A percentile compares a stretch with the other conserved stretches of the same genome.
Evolutionary conservation across 1,140 invertebrate species (phyloP).

Genomic region (Cardiocondyla obscurior): DNA sequence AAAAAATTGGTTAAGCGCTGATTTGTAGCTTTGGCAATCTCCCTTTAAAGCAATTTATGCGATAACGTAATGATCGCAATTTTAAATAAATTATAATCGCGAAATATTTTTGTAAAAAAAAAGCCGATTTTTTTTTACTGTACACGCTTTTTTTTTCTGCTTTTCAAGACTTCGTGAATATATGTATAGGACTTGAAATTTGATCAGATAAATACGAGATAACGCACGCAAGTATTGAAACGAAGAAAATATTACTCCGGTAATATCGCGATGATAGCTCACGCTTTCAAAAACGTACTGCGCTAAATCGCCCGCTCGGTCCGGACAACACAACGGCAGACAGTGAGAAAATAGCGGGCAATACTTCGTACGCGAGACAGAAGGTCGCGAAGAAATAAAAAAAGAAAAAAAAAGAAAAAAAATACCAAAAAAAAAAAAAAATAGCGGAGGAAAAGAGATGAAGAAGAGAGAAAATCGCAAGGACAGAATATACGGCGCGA

Average conservation of each 20-base stretch:
- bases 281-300: not conserved
- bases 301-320: not conserved
- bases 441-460: not conserved
- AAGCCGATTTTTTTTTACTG: not conserved
- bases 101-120: not conserved
- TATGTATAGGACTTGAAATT: not conserved
- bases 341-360: conserved; percentile 24
- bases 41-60: not conserved
- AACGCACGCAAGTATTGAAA: not conserved
- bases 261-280: not conserved
- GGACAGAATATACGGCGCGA: conserved; percentile 69
- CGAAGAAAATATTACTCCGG: not conserved
- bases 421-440: too few relatives aligned
- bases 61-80: not conserved
- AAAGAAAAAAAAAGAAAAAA: not conserved
- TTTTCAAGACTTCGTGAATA: not conserved
- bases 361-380: conserved; percentile 40
- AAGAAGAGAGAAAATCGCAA: conserved; percentile 50
- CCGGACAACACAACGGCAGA: conserved; percentile 16
- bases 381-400: conserved; percentile 21
- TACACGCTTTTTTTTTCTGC: not conserved
- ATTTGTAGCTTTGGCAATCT: not conserved
- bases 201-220: not conserved
- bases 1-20: not conserved
- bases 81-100: not conserved